Conservation (phyloP, 2,797 vertebrate species). For the Tragopan temminckii region DNA sequence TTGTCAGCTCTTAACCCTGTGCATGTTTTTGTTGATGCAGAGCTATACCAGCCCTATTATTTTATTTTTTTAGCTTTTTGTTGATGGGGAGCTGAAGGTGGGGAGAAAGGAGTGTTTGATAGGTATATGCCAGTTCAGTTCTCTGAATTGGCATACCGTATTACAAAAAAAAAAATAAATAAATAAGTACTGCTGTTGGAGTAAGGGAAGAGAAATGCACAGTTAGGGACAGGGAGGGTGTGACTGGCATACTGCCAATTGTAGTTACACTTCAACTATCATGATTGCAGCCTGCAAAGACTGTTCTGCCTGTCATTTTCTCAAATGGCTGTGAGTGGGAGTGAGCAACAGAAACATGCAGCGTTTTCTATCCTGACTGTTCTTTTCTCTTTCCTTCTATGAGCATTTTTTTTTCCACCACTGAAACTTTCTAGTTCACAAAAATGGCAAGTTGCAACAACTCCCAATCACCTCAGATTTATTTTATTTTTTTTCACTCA, state of each 20-base stretch:
- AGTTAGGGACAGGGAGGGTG: not conserved
- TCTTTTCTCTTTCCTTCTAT: slow-evolving; percentile 68
- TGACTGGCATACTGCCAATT: not conserved
- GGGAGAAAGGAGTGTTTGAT: not conserved
- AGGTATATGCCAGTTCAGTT: not conserved
- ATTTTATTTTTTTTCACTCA: not conserved
- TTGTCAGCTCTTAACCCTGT: not conserved
- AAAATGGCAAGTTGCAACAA: not conserved
- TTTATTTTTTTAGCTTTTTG: not conserved
- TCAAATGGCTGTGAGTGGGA: slow-evolving; percentile 62
- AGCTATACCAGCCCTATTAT: not conserved
- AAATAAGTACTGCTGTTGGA: not conserved
- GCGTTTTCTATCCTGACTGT: slow-evolving; percentile 50
- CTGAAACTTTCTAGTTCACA: slow-evolving; percentile 19
- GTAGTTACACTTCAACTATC: not conserved
- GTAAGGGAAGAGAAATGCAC: slow-evolving; percentile 5
- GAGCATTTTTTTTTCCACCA: slow-evolving; percentile 1
- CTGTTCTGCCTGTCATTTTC: slow-evolving; percentile 59
- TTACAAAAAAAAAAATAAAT: not conserved
- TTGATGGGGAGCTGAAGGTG: not conserved
- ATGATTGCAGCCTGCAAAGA: slow-evolving; percentile 4
- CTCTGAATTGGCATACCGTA: accelerated
- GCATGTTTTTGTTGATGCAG: not conserved
- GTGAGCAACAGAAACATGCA: slow-evolving; percentile 55
- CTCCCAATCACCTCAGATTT: not conserved